phyloP scores from a whole-genome alignment of 2,113 vertebrate species.

The Tachuris rubrigastra region DNA sequence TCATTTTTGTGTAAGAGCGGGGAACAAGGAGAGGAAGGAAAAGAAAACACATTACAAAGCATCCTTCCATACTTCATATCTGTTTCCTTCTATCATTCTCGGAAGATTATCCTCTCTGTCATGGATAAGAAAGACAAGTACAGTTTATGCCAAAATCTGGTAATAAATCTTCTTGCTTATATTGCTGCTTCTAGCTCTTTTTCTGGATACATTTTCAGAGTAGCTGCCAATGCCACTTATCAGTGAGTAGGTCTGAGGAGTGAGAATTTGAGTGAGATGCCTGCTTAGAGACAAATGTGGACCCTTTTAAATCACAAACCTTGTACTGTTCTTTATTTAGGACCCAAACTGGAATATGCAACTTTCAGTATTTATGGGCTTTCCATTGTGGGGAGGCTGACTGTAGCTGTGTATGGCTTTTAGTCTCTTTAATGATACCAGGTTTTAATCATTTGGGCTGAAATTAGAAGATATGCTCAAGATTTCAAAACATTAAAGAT shows the following conservation, averaged over 20 bases:
- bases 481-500: background rate
- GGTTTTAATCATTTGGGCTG: background rate
- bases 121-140: background rate
- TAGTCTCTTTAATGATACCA: background rate
- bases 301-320: background rate
- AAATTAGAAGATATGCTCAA: background rate
- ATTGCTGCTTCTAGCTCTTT: background rate
- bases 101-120: background rate
- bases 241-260: background rate
- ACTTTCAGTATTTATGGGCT: background rate
- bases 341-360: background rate
- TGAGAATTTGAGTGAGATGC: background rate
- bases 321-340: background rate
- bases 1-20: background rate
- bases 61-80: background rate
- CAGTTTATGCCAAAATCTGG: background rate
- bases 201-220: background rate
- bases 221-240: background rate
- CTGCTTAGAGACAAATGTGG: background rate
- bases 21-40: background rate
- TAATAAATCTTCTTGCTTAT: background rate
- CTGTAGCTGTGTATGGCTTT: background rate
- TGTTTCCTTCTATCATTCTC: background rate
- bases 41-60: background rate
- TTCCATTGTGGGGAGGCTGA: background rate